A percentile compares a stretch with the other conserved stretches of the same genome.
These are phyloP conservation scores for Nothocercus julius DNA, from an alignment of 2,113 vertebrate species.

Conservation along the genomic window DNA sequence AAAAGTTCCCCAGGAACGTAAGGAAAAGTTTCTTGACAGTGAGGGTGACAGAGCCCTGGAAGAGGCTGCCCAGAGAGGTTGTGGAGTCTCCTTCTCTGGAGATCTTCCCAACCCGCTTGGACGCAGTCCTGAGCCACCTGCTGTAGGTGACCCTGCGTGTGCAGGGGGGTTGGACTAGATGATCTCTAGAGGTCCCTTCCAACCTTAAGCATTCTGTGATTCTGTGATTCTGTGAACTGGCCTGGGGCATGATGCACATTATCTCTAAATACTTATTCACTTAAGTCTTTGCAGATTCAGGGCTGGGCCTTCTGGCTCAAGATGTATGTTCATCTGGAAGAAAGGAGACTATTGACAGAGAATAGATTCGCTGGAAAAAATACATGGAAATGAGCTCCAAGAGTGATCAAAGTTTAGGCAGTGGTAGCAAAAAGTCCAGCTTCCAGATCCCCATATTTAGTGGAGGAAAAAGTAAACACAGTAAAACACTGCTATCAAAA, in stretches of 20 bases:
- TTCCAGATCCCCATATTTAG: neutral
- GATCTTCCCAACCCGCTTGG: too few relatives aligned
- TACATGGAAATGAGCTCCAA: neutral
- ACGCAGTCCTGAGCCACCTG: too few relatives aligned
- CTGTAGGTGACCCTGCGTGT: too few relatives aligned
- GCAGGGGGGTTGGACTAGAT: too few relatives aligned
- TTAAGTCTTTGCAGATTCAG: neutral
- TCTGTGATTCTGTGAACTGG: too few relatives aligned
- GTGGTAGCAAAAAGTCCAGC: neutral
- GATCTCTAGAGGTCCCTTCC: too few relatives aligned
- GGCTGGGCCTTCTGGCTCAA: neutral
- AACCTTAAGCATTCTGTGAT: too few relatives aligned
- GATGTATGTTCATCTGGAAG: neutral
- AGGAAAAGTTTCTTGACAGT: too few relatives aligned
- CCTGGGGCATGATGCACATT: neutral
- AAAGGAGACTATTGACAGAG: neutral
- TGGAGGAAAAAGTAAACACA: neutral
- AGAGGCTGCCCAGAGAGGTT: too few relatives aligned
- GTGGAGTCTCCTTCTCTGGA: too few relatives aligned
- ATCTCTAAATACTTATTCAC: neutral
- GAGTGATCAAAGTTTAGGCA: accelerated
- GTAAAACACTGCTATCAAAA: neutral
- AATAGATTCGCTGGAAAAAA: neutral
- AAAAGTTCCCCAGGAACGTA: too few relatives aligned
- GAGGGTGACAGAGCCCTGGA: too few relatives aligned